Percentiles rank a stretch among this genome's conserved stretches.
Evolutionary conservation across 2,113 vertebrate genomes (phyloP).

Genomic region (Cathartes aura): DNA sequence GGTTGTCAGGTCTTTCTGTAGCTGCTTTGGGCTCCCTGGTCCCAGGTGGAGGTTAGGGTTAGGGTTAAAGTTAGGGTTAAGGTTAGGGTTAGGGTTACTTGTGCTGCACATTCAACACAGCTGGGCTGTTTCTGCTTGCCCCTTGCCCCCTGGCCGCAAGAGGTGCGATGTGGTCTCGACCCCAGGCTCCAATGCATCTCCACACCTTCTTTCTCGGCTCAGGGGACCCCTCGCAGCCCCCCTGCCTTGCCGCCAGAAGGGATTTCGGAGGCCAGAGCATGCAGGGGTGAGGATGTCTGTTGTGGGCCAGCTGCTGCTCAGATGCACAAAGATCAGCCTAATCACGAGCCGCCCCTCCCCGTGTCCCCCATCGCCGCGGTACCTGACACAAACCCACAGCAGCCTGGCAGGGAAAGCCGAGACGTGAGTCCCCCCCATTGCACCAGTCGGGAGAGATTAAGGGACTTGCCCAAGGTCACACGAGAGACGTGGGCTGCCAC

Average conservation of each 20-base stretch:
- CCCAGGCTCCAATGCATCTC: accelerated
- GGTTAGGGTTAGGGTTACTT: neutral
- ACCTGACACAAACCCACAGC: neutral
- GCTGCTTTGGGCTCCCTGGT: neutral
- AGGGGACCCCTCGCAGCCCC: neutral
- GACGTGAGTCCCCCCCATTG: neutral
- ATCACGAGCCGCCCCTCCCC: accelerated
- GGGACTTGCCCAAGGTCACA: neutral
- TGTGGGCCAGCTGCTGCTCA: neutral
- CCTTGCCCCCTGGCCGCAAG: accelerated
- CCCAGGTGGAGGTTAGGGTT: neutral
- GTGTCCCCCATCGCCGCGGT: accelerated
- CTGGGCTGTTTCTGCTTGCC: neutral
- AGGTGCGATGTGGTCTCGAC: accelerated
- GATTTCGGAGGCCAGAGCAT: neutral
- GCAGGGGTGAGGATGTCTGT: neutral
- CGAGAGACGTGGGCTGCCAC: neutral
- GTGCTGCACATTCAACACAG: neutral
- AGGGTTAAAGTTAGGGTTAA: neutral
- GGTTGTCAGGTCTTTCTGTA: neutral
- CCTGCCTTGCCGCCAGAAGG: neutral
- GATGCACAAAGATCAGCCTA: neutral
- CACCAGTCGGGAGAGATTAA: neutral
- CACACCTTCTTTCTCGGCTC: neutral
- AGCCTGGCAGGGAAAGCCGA: neutral